Conservation (phyloP, 2,113 vertebrate species). For the Eulemur rufifrons region DNA sequence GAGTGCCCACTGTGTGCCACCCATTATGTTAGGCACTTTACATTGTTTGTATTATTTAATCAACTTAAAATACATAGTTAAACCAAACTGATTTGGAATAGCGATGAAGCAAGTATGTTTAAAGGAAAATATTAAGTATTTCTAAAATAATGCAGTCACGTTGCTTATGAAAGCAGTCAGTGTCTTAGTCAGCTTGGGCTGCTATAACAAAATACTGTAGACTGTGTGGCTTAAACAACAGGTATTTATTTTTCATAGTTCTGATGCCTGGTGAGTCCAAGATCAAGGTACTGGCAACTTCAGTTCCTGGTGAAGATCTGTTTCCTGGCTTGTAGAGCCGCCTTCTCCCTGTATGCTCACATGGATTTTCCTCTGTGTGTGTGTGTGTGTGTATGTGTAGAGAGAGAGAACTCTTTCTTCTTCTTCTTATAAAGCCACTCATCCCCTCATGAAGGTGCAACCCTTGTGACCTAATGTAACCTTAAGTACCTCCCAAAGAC, state of each 20-base stretch:
- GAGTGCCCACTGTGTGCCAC: background rate
- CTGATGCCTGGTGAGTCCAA: too few species aligned
- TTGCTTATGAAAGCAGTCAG: background rate
- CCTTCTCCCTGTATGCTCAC: background rate
- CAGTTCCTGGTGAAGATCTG: background rate
- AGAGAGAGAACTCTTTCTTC: background rate
- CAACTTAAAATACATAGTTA: background rate
- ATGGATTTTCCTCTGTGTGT: background rate
- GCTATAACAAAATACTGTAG: background rate
- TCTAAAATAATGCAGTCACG: background rate
- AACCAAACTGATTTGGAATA: background rate
- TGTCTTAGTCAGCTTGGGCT: background rate
- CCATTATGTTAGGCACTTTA: background rate
- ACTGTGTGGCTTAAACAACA: background rate
- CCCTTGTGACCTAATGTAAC: background rate
- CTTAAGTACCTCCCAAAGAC: background rate
- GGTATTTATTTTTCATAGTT: background rate
- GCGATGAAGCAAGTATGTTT: background rate
- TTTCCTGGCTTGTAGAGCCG: background rate
- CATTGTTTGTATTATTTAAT: background rate
- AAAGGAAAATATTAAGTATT: conserved; percentile 21
- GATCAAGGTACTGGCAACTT: background rate
- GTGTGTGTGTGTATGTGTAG: background rate
- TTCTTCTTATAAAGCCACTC: background rate
- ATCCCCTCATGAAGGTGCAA: background rate